Base-by-base conservation (phyloP, 2,888 invertebrate genomes). In the Lycia hirtaria region DNA sequence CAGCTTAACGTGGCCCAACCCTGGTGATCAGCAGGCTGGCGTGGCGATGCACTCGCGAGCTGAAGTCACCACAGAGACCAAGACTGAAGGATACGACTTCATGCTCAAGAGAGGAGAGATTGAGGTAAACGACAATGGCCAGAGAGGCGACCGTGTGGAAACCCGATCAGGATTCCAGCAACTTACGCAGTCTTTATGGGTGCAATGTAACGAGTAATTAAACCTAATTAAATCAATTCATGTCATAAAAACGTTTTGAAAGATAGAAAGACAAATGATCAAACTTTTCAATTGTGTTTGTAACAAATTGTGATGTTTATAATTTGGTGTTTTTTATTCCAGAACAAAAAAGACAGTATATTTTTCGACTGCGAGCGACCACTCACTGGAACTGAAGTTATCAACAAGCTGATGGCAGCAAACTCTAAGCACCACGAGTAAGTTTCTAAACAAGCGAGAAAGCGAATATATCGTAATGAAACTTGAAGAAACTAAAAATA, bases 1-100 rank as follows among this genome's bases (percentile, higher is more conserved):
- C 64, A 91, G 90, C 33, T 53, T 88, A 4, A 86, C 83, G 0
- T 87, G 88, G 82, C 80, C 88, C 0, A 87, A 89, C 47, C 87
- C 88, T 0, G 85, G 87, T 0, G 79, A 78, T 0, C 87, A 88
- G 44, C 82, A 83, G 20, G 89, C 90, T 0, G 91, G 92, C 0
- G 72, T 90, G 12, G 88, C 90, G 0, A 82, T 90, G 78, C 91
- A 91, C 49, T 85, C 91, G 0, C 69, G 88, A 1, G 84, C 85
- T 0, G 88, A 88, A 43, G 79, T 92, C 0, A 76, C 81, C 0
- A 80, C 83, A 6, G 77, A 78, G 4, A 77, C 80, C 0, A 69
- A 68, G 0, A 67, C 69, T 0, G 73, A 74, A 0, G 75, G 67
- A 1, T 75, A 78, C 0, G 71, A 80, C 0, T 73, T 79, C n/a